Conservation (phyloP, 1,140 invertebrate genomes). For the Nomia melanderi region DNA sequence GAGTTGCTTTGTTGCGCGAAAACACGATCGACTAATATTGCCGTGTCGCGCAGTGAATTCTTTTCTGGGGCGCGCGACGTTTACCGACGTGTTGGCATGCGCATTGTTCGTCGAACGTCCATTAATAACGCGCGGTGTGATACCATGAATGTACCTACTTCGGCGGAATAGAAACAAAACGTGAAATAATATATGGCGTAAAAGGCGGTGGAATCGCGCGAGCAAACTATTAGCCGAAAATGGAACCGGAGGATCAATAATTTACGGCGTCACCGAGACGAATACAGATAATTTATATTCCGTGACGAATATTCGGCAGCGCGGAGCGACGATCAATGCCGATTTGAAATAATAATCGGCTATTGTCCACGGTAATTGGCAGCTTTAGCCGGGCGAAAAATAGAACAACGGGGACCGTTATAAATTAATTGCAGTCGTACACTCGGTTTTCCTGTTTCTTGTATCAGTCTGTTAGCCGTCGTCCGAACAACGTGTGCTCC, state of each 20-base stretch:
- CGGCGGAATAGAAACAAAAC: constrained; percentile 11
- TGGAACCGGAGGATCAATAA: constrained; percentile 4
- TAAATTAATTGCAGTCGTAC: not conserved
- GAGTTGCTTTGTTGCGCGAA: no score
- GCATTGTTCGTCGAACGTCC: not conserved
- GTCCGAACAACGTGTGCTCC: not conserved
- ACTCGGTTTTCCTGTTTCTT: not conserved
- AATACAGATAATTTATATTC: no score
- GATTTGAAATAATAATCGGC: not conserved
- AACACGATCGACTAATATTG: not conserved
- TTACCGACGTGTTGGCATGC: no score
- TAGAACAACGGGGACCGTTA: no score
- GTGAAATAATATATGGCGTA: not conserved
- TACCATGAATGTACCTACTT: not conserved
- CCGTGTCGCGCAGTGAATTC: no score
- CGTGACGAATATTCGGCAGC: no score
- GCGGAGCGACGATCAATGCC: not conserved
- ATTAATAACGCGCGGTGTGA: not conserved
- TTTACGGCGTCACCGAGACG: not conserved
- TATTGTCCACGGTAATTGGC: not conserved
- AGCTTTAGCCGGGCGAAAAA: not conserved
- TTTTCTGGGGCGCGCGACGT: no score
- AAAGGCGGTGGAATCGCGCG: not conserved
- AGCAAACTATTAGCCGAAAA: not conserved
- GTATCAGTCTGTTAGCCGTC: not conserved